Base-by-base conservation (phyloP, 2,888 invertebrate genomes). In the Lottia scabra region DNA sequence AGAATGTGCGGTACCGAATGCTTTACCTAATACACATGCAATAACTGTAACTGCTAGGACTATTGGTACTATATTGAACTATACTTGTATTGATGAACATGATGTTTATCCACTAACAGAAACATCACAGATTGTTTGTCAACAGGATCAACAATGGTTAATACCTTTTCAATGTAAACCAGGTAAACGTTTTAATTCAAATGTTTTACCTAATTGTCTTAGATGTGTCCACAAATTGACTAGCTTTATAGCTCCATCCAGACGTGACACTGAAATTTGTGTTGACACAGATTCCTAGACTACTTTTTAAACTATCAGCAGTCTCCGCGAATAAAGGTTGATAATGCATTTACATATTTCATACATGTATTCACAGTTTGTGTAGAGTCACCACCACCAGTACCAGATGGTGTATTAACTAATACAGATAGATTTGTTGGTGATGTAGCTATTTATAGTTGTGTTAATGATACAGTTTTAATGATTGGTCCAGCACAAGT, bases 391-490 rank as follows among this genome's bases (percentile, higher is more conserved):
- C 56, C 56, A 56, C 56, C 2, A 19, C 12, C 8, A 13, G 23
- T 56, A 56, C 19, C 56, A 10, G 23, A 56, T 56, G n/a, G 19
- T 2, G 23, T 23, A 10, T 1, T 23, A 23, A 56, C 19, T 23
- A 23, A 56, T 56, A 12, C 56, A 23, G 56, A 56, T 56, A 56
- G 23, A 56, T 56, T 56, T 56, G 56, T 56, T 56, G 56, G 56
- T 10, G 23, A 23, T 56, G 13, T 23, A 12, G 56, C 56, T 12
- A 56, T 23, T 56, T 56, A 56, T 56, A 23, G 19, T 13, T 56
- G 56, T 56, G 56, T 23, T 56, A 19, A 19, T 56, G 56, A 56
- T 23, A 56, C 56, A 23, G 56, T 56, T 56, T 38, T 38, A 38
- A 38, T 38, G 38, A 38, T 23, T 56, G 56, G 56, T 23, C 19